A percentile compares a stretch with the other conserved stretches of the same genome.
These are phyloP conservation scores for Sebastes steindachneri DNA, from an alignment of 2,797 vertebrate genomes.

Conservation along the genomic window DNA sequence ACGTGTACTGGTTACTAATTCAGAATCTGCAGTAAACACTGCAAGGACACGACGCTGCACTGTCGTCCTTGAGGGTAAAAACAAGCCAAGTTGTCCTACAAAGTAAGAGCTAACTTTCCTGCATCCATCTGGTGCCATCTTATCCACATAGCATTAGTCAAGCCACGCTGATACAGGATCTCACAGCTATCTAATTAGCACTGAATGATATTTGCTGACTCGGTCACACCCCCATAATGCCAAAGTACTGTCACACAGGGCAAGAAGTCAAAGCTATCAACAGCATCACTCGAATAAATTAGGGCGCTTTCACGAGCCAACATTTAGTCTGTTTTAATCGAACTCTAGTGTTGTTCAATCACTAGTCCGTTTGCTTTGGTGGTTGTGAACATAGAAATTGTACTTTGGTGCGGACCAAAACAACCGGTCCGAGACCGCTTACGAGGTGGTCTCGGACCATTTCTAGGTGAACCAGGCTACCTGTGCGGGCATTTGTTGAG, in stretches of 20 bases:
- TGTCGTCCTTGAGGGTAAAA: slow-evolving; percentile 15
- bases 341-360: no score
- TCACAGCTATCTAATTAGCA: slow-evolving; percentile 50
- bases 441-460: no score
- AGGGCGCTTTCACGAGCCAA: no score
- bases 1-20: background rate
- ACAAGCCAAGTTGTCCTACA: background rate
- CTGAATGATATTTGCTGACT: slow-evolving; percentile 43
- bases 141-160: slow-evolving; percentile 39
- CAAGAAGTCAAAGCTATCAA: slow-evolving; percentile 16
- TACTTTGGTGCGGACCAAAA: no score
- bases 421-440: no score
- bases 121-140: slow-evolving; percentile 15
- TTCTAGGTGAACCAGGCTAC: no score
- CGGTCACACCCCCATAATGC: slow-evolving; percentile 1
- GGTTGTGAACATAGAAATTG: no score
- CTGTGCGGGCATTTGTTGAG: no score
- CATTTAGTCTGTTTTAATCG: no score
- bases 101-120: slow-evolving; percentile 10
- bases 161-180: slow-evolving; percentile 30
- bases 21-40: slow-evolving; percentile 19
- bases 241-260: background rate
- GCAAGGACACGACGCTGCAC: background rate
- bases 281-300: background rate
- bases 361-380: rapidly evolving